A percentile compares a stretch with the other conserved stretches of the same genome.
Evolutionary conservation across 2,797 vertebrate genomes (phyloP).

Genomic region (Pseudochromis fuscus): DNA sequence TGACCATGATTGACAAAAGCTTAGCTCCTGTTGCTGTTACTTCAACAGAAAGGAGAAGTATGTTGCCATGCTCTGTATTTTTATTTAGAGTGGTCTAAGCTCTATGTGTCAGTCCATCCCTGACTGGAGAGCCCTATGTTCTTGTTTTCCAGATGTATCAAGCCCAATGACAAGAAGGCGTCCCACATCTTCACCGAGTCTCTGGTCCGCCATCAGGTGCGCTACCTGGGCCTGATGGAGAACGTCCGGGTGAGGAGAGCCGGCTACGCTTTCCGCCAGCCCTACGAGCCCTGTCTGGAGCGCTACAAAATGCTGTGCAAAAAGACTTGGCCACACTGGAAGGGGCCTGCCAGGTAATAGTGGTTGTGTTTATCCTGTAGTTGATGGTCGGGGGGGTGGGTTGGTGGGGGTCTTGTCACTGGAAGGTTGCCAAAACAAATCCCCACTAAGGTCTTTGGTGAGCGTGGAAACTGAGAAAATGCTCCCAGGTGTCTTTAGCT

Average conservation of each 20-base stretch:
- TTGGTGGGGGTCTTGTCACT: not conserved
- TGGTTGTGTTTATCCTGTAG: slow-evolving; percentile 13
- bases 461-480: slow-evolving; percentile 37
- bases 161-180: slow-evolving; percentile 98
- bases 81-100: not conserved
- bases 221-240: slow-evolving; percentile 96
- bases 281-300: slow-evolving; percentile 94
- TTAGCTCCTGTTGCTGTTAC: too few relatives aligned
- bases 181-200: slow-evolving; percentile 92
- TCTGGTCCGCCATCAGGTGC: slow-evolving; percentile 94
- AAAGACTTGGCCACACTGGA: slow-evolving; percentile 98
- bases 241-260: slow-evolving; percentile 95
- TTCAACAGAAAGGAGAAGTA: too few relatives aligned
- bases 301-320: slow-evolving; percentile 99
- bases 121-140: not conserved
- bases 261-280: slow-evolving; percentile 96
- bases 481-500: slow-evolving; percentile 46
- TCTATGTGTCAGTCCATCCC: not conserved
- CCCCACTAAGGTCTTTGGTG: slow-evolving; percentile 22
- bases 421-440: slow-evolving; percentile 47
- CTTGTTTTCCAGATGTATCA: slow-evolving; percentile 90
- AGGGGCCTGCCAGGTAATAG: slow-evolving; percentile 92
- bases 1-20: too few relatives aligned
- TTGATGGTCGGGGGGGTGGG: not conserved
- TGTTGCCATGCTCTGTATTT: too few relatives aligned